phyloP scores from a whole-genome alignment of 2,797 vertebrate genomes.

The Gymnodraco acuticeps region DNA sequence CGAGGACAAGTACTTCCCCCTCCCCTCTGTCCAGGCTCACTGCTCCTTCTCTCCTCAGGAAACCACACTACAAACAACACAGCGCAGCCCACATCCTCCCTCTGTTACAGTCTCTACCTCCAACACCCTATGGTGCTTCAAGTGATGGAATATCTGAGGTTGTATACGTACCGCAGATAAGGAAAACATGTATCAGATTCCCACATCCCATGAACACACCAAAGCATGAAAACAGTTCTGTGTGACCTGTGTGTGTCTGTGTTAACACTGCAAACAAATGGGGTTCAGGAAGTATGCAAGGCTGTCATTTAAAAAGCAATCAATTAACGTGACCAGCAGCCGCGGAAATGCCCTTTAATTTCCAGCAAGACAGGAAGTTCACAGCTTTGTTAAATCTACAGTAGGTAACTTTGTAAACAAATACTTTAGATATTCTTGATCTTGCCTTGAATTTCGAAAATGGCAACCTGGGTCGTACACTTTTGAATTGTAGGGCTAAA shows the following conservation, averaged over 20 bases:
- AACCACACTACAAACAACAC: conserved; percentile 78
- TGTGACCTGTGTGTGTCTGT: conserved; percentile 39
- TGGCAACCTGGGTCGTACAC: no score
- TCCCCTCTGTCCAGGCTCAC: conserved; percentile 36
- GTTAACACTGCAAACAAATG: conserved; percentile 50
- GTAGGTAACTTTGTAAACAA: no score
- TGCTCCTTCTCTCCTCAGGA: conserved; percentile 71
- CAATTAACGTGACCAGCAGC: conserved; percentile 35
- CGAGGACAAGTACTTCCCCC: conserved; percentile 55
- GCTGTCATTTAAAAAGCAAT: conserved; percentile 69
- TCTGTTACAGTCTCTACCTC: conserved; percentile 44
- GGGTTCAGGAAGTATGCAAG: conserved; percentile 38
- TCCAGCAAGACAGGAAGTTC: conserved; percentile 1
- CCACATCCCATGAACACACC: conserved; percentile 31
- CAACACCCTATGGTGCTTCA: conserved; percentile 26
- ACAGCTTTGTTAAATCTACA: conserved; percentile 26
- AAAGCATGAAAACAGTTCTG: conserved; percentile 31
- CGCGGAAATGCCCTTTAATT: conserved; percentile 11
- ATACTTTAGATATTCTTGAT: no score
- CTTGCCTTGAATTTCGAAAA: no score
- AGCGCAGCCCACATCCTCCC: conserved; percentile 68
- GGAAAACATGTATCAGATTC: conserved; percentile 47
- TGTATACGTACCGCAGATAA: conserved; percentile 46
- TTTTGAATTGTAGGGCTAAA: no score
- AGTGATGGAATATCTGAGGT: conserved; percentile 48